phyloP scores from a whole-genome alignment of 2,113 vertebrate genomes.

The Channa maculata region DNA sequence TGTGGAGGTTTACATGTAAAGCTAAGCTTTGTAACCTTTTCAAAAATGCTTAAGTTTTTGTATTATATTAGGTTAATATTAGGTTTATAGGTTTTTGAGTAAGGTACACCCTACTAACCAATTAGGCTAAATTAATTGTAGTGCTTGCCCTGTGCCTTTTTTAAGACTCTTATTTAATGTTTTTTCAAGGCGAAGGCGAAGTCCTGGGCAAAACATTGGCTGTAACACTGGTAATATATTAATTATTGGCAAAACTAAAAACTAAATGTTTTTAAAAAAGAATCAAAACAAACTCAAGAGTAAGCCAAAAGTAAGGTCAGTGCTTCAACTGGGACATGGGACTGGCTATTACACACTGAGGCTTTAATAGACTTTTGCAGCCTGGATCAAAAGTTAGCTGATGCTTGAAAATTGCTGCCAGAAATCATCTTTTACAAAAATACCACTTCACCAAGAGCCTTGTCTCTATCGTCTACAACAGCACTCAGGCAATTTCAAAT shows the following conservation, averaged over 20 bases:
- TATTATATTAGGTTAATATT: too few species aligned
- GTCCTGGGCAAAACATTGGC: too few species aligned
- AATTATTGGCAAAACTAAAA: neutral
- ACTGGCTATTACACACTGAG: constrained; percentile 6
- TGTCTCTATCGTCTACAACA: constrained; percentile 47
- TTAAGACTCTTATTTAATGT: too few species aligned
- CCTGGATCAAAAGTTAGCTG: constrained; percentile 6
- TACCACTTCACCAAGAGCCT: constrained; percentile 35
- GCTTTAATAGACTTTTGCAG: constrained; percentile 25
- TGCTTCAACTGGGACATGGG: constrained; percentile 17
- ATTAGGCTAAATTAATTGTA: too few species aligned
- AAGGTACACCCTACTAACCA: too few species aligned
- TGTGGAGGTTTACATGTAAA: too few species aligned
- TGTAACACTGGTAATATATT: too few species aligned
- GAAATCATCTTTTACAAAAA: constrained; percentile 53
- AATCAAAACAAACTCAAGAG: constrained; percentile 16
- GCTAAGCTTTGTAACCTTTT: too few species aligned
- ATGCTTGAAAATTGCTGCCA: constrained; percentile 32
- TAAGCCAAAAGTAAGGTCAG: constrained; percentile 2
- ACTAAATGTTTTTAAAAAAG: neutral
- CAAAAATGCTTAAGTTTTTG: too few species aligned
- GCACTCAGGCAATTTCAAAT: constrained; percentile 37
- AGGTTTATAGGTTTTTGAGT: too few species aligned
- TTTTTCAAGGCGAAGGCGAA: too few species aligned
- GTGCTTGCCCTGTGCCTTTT: too few species aligned